Base-by-base conservation (phyloP, 1,140 invertebrate species). In the Drosophila jambulina region DNA sequence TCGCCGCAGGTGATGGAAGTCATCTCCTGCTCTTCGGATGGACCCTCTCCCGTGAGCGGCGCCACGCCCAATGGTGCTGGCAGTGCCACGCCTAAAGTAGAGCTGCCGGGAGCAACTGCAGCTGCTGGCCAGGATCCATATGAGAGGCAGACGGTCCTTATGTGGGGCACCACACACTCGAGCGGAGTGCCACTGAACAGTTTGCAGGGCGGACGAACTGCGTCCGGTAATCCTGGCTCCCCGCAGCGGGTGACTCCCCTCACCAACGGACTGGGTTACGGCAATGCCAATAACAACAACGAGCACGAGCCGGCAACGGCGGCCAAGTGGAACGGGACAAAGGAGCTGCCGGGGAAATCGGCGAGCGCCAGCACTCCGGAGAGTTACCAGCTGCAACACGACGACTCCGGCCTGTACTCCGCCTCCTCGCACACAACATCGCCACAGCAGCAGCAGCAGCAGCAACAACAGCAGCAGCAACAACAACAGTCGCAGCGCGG, bases 81-180 rank as follows among this genome's bases (percentile, higher is more conserved):
- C 93, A 75, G 92, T 92, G 80, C 94, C 56, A 94, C 93, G 53
- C 75, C 91, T 53, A 82, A 93, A 82, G 69, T 93, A 68, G 84
- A 93, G 93, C 46, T 94, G 91, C 67, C 91, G 0, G 71, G 80
- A 12, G 23, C 75, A 1, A 42, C 80, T 1, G 60, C 46, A 1
- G 67, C 51, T 9, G 46, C 59, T 17, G 59, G 75, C 10, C 82
- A 84, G 17, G 91, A 93, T 70, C 94, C 94, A 63, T 94, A 95
- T 75, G 93, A 95, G 67, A 93, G 97, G 23, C 97, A 98, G 93
- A 98, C 97, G 2, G 97, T 98, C 19, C 94, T 98, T 4, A 97
- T 97, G 97, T 97, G 97, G 96, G 97, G 96, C 82, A 88, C 84
- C 13, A 87, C 95, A 78, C 91, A 92, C 40, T 92, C 91, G 0